These are phyloP conservation scores for Chrysemys picta DNA, from an alignment of 2,113 vertebrate genomes.

Conservation along the genomic window DNA sequence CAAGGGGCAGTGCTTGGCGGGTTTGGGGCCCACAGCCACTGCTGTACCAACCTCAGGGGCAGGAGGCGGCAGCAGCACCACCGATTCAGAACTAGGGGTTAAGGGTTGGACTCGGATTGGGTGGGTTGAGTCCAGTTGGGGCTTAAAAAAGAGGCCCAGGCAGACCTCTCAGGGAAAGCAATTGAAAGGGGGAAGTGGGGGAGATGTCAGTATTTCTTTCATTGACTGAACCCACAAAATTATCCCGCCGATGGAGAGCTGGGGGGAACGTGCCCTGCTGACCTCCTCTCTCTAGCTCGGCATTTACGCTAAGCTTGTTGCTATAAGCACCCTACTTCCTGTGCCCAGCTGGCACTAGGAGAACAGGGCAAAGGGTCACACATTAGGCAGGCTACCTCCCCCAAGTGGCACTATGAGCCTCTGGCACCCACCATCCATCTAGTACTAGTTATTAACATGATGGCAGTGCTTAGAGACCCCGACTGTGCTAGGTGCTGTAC, in stretches of 20 bases:
- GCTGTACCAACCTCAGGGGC: neutral
- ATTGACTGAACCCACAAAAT: neutral
- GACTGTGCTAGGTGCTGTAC: neutral
- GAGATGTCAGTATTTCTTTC: neutral
- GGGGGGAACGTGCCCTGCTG: fast-evolving
- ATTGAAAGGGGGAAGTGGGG: constrained; percentile 4
- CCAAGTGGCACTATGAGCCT: fast-evolving
- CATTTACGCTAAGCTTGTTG: neutral
- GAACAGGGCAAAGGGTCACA: neutral
- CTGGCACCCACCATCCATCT: neutral
- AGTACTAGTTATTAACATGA: fast-evolving
- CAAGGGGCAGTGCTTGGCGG: neutral
- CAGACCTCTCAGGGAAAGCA: neutral
- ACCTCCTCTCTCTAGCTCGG: neutral
- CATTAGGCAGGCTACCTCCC: fast-evolving
- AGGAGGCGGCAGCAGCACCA: neutral
- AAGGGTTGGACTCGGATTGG: no score
- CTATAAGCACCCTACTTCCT: fast-evolving
- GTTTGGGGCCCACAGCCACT: neutral
- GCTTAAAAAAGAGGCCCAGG: neutral
- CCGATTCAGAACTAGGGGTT: neutral
- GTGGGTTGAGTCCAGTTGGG: neutral
- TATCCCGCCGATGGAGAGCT: neutral
- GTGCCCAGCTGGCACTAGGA: fast-evolving
- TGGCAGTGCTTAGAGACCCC: neutral